A percentile compares a stretch with the other conserved stretches of the same genome.
These are phyloP conservation scores for Hemitrygon akajei DNA, from an alignment of 2,797 vertebrate genomes.

Conservation along the genomic window DNA sequence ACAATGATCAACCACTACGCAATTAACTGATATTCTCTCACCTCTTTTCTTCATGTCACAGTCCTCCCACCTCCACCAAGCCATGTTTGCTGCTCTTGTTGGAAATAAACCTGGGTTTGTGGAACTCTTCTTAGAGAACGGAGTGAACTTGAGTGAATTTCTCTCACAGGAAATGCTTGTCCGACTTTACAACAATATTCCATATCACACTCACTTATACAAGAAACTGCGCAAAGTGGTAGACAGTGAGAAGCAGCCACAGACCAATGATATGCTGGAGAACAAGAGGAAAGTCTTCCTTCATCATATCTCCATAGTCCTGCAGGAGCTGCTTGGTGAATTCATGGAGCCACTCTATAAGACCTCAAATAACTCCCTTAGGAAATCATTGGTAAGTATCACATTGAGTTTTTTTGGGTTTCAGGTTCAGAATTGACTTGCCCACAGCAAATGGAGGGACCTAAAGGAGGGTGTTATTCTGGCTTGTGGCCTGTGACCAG, in stretches of 20 bases:
- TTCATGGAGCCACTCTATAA: slow-evolving; percentile 74
- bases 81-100: slow-evolving; percentile 79
- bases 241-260: slow-evolving; percentile 46
- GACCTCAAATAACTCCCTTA: slow-evolving; percentile 43
- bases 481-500: too few species aligned
- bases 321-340: slow-evolving; percentile 74
- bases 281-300: slow-evolving; percentile 52
- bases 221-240: slow-evolving; percentile 71
- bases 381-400: background rate
- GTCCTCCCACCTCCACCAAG: slow-evolving; percentile 77
- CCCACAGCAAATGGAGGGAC: too few species aligned
- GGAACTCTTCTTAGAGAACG: slow-evolving; percentile 83
- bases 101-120: slow-evolving; percentile 84
- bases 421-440: too few species aligned
- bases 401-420: background rate
- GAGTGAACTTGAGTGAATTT: slow-evolving; percentile 73
- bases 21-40: background rate
- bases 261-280: slow-evolving; percentile 37
- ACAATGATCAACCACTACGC: too few species aligned
- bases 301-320: slow-evolving; percentile 71
- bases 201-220: slow-evolving; percentile 69
- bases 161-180: slow-evolving; percentile 64
- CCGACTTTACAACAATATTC: slow-evolving; percentile 71
- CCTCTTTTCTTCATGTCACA: slow-evolving; percentile 45
- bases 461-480: too few species aligned